Percentiles rank a stretch among this genome's conserved stretches.
Evolutionary conservation across 2,797 vertebrate species (phyloP).

Genomic region (Bradypodion ventrale): DNA sequence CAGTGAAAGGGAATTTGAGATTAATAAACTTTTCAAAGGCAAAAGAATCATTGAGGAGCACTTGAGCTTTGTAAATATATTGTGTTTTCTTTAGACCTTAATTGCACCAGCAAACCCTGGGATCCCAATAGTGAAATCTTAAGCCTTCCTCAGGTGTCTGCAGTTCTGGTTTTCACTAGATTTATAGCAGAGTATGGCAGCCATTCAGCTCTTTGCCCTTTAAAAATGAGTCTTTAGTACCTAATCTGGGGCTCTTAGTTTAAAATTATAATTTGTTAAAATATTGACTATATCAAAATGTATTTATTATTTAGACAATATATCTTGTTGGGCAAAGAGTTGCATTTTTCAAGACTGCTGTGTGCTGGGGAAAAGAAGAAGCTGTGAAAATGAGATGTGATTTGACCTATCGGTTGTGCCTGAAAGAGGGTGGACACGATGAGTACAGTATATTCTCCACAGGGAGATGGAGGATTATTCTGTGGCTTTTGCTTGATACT

Average conservation of each 20-base stretch:
- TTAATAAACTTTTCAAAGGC: slow-evolving; percentile 11
- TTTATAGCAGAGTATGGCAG: not conserved
- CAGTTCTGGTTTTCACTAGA: not conserved
- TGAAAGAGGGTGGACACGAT: not conserved
- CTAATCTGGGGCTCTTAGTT: not conserved
- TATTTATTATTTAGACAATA: too few species aligned
- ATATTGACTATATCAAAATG: not conserved
- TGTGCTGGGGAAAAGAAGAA: not conserved
- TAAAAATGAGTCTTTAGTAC: not conserved
- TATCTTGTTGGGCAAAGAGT: not conserved
- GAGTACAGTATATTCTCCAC: not conserved
- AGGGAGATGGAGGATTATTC: not conserved
- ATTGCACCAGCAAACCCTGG: not conserved
- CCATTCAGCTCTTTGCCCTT: not conserved
- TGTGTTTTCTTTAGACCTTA: not conserved
- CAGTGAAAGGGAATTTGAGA: slow-evolving; percentile 13
- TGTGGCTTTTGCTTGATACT: not conserved
- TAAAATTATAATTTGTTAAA: not conserved
- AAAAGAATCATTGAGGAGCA: not conserved
- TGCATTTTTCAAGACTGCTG: not conserved
- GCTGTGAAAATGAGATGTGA: not conserved
- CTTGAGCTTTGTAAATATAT: slow-evolving; percentile 1
- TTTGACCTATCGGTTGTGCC: not conserved
- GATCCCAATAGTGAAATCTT: not conserved
- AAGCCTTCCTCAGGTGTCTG: not conserved